Conservation (phyloP, 1,140 invertebrate species). For the Ceratina japonica region DNA sequence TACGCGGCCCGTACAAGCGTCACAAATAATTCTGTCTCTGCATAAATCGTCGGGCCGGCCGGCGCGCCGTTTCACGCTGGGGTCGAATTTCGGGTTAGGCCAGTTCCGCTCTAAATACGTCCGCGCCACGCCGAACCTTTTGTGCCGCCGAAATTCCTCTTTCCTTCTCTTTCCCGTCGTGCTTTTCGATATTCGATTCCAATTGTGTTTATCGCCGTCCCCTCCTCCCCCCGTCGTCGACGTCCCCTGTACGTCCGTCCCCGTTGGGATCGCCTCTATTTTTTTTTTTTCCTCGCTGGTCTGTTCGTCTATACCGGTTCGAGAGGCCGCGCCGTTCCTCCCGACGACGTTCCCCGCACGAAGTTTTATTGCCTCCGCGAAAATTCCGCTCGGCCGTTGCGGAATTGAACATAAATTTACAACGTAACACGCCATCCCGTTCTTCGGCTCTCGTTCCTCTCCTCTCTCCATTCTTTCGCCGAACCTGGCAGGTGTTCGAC, state of each 20-base stretch:
- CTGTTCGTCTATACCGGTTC: conserved; percentile 11
- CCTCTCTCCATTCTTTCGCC: neutral
- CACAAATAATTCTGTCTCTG: conserved; percentile 46
- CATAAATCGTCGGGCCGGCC: conserved; percentile 47
- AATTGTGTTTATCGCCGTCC: conserved; percentile 57
- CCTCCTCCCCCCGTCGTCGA: neutral
- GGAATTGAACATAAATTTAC: conserved; percentile 72
- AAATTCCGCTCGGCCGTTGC: conserved; percentile 65
- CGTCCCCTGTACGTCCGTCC: neutral
- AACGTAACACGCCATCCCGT: conserved; percentile 17
- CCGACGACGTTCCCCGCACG: conserved; percentile 51
- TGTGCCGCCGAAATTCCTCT: conserved; percentile 44
- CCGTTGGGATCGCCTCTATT: neutral
- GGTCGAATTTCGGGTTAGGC: conserved; percentile 47
- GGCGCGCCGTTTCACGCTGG: conserved; percentile 30
- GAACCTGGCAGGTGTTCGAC: too few species aligned
- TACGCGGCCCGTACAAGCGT: conserved; percentile 20
- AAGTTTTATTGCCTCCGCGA: conserved; percentile 68
- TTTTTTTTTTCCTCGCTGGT: neutral
- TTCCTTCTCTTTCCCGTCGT: neutral
- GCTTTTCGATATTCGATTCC: conserved; percentile 64
- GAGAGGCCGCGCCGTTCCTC: conserved; percentile 13
- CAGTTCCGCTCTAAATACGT: conserved; percentile 59
- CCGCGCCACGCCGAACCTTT: conserved; percentile 25
- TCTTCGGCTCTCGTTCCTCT: neutral